A percentile compares a stretch with the other conserved stretches of the same genome.
Conservation (phyloP, 2,888 invertebrate species). For the Aspidiotus rigidus region DNA sequence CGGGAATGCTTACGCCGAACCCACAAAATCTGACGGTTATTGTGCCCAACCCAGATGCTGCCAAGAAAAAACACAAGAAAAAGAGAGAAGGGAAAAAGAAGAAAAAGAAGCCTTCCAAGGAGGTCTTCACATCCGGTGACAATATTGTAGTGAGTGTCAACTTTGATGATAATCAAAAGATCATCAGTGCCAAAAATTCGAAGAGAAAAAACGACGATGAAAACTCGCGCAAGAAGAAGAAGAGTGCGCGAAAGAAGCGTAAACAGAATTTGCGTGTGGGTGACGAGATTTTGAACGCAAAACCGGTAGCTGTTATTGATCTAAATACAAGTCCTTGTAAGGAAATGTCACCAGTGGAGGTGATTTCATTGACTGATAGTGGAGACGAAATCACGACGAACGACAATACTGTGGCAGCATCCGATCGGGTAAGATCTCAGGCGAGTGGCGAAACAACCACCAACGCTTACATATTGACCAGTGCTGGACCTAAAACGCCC, state of each 20-base stretch:
- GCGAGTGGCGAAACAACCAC: neutral
- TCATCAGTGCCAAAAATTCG: constrained; percentile 36
- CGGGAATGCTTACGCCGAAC: neutral
- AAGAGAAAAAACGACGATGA: constrained; percentile 46
- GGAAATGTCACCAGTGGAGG: constrained; percentile 68
- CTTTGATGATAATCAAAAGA: constrained; percentile 48
- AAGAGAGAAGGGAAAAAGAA: constrained; percentile 45
- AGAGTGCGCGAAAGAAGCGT: constrained; percentile 32
- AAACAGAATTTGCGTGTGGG: constrained; percentile 40
- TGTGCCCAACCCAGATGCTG: constrained; percentile 48
- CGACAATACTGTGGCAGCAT: constrained; percentile 2
- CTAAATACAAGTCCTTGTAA: constrained; percentile 75
- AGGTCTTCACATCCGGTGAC: constrained; percentile 85
- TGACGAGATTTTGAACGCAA: constrained; percentile 47
- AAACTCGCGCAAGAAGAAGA: constrained; percentile 34
- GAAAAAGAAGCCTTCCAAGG: constrained; percentile 55
- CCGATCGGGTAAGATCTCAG: neutral
- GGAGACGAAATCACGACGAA: constrained; percentile 44
- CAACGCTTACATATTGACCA: constrained; percentile 18
- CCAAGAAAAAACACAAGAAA: constrained; percentile 47
- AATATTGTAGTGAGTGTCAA: constrained; percentile 88
- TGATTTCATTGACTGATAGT: constrained; percentile 76
- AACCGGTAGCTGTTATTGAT: constrained; percentile 77
- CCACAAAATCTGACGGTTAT: constrained; percentile 51
- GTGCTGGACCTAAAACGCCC: constrained; percentile 61